Evolutionary conservation across 2,797 vertebrate species (phyloP).

Genomic region (Etheostoma perlongum): DNA sequence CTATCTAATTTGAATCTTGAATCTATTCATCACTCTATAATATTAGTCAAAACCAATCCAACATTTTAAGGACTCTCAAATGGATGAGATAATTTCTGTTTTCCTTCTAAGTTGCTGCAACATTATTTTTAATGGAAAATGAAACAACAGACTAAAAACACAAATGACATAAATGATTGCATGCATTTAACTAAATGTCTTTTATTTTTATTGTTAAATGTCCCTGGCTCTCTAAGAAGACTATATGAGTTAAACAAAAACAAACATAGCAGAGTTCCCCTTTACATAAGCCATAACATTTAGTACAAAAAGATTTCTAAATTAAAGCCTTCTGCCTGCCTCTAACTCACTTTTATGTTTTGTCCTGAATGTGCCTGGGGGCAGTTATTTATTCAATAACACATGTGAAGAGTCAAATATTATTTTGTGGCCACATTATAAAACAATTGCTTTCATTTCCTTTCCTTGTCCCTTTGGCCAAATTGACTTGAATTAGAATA

Average conservation of each 20-base stretch:
- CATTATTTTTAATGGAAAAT: constrained; percentile 17
- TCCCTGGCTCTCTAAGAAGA: constrained; percentile 28
- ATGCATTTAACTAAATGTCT: constrained; percentile 15
- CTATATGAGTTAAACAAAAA: constrained; percentile 46
- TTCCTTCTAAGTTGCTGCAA: constrained; percentile 16
- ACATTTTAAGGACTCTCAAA: constrained; percentile 13
- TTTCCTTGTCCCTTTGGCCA: constrained; percentile 53
- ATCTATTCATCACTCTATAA: background rate
- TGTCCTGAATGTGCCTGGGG: constrained; percentile 58
- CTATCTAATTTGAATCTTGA: background rate
- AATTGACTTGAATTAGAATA: constrained; percentile 74
- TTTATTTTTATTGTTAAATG: constrained; percentile 20
- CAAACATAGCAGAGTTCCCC: constrained; percentile 42
- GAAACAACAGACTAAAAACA: constrained; percentile 14
- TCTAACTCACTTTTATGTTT: constrained; percentile 48
- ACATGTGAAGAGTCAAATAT: constrained; percentile 63
- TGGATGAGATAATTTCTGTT: constrained; percentile 8
- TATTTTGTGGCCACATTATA: constrained; percentile 76
- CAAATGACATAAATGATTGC: constrained; percentile 2
- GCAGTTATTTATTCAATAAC: constrained; percentile 66
- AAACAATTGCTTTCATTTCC: constrained; percentile 78
- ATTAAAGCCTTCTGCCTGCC: constrained; percentile 41
- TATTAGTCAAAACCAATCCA: constrained; percentile 23
- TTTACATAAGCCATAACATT: constrained; percentile 52
- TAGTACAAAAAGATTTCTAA: constrained; percentile 48